Base-by-base conservation (phyloP, 1,140 invertebrate species). In the Cylas formicarius region DNA sequence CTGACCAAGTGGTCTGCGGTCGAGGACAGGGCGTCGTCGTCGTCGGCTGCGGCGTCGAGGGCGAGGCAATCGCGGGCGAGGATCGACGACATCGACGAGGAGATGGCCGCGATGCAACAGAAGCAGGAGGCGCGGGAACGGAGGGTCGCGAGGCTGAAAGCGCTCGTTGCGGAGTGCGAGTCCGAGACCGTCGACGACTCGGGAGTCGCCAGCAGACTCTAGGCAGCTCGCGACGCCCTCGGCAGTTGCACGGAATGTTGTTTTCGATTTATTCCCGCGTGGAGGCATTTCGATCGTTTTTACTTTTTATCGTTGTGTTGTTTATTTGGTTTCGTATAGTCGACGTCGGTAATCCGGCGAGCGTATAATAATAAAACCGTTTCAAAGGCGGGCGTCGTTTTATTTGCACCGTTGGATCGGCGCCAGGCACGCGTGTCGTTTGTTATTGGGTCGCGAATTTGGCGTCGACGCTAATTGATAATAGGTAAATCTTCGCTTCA, bases 71-170 rank as follows among this genome's bases (percentile, higher is more conserved):
- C 60, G 1, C 65, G 72, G 26, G 74, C 75, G 3, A 70, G 75
- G 26, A 57, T 78, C 14, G 64, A 65, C 6, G 77, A 80, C 43
- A 60, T 80, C 29, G 75, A 78, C 51, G 74, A 76, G 35, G 77
- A 80, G 60, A 74, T 77, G 68, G 66, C 70, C 10, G 73, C 72
- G 37, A 56, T 78, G 33, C 69, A 61, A 14, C 72, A 77, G 47
- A 67, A 72, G 46, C 71, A 68, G 49, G 73, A 69, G 0, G 70
- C 68, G 1, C 35, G 46, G 24, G 75, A 79, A 53, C 68, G 72
- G 45, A 68, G 75, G 31, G 72, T 71, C 0, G 72, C 73, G 2
- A 64, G 73, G 38, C 67, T 78, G 13, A 67, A 72, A 21, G 71
- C 73, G 1, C 57, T 78, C 23, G 70, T 78, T 8, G 72, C 72